Percentiles rank a stretch among this genome's conserved stretches.
phyloP scores from a whole-genome alignment of 2,113 vertebrate genomes.

The Neogale vison region DNA sequence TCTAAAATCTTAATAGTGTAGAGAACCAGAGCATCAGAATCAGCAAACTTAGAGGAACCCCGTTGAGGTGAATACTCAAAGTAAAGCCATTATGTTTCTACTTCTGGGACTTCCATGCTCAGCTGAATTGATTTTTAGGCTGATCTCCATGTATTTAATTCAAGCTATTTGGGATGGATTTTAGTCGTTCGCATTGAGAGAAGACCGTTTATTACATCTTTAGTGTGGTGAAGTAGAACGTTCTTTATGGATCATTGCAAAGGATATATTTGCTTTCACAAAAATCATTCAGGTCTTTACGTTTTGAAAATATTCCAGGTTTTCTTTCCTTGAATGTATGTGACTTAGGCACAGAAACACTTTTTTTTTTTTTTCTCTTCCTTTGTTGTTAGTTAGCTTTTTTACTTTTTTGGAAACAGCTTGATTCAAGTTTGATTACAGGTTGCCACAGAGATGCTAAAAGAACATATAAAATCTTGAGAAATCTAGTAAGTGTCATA shows the following conservation, averaged over 20 bases:
- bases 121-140: slow-evolving; percentile 49
- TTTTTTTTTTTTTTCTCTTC: slow-evolving; percentile 20
- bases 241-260: slow-evolving; percentile 37
- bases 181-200: background rate
- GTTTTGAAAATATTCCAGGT: slow-evolving; percentile 56
- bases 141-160: slow-evolving; percentile 17
- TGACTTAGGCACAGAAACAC: slow-evolving; percentile 47
- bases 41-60: background rate
- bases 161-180: slow-evolving; percentile 5
- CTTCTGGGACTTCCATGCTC: background rate
- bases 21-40: background rate
- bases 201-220: background rate
- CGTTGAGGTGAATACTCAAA: background rate
- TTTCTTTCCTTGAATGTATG: slow-evolving; percentile 48
- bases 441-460: slow-evolving; percentile 36
- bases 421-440: slow-evolving; percentile 59
- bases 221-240: background rate
- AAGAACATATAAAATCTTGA: background rate
- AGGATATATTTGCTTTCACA: slow-evolving; percentile 46
- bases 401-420: slow-evolving; percentile 54
- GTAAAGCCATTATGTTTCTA: background rate
- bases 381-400: slow-evolving; percentile 35
- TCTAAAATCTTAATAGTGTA: background rate
- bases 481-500: background rate
- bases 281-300: slow-evolving; percentile 20